phyloP scores from a whole-genome alignment of 2,113 vertebrate species.

The Calidris pugnax region DNA sequence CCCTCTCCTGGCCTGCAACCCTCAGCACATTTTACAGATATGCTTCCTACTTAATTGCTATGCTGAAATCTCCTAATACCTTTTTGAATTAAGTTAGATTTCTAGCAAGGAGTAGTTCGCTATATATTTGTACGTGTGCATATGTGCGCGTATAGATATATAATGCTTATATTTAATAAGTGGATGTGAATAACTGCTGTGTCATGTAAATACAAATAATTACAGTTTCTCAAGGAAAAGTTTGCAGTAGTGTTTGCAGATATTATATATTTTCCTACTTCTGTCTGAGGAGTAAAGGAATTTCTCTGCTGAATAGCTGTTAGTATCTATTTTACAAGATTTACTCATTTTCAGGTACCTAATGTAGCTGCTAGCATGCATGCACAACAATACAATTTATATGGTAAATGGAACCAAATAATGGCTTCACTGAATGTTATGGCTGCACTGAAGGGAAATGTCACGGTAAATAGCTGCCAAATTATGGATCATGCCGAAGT shows the following conservation, averaged over 20 bases:
- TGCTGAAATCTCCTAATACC: constrained; percentile 43
- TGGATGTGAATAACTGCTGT: not conserved
- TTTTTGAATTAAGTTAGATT: constrained; percentile 49
- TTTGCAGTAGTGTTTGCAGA: constrained; percentile 39
- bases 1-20: constrained; percentile 32
- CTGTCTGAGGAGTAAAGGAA: constrained; percentile 60
- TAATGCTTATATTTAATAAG: not conserved
- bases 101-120: not conserved
- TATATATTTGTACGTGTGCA: fast-evolving
- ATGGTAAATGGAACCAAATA: constrained; percentile 88
- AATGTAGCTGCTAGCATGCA: constrained; percentile 83
- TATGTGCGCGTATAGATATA: not conserved
- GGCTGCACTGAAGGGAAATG: constrained; percentile 85
- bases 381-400: constrained; percentile 88
- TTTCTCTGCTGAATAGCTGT: constrained; percentile 70
- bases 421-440: constrained; percentile 86
- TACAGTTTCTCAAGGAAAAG: constrained; percentile 53
- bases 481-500: constrained; percentile 86
- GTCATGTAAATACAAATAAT: constrained; percentile 55
- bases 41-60: constrained; percentile 1
- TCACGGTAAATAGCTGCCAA: constrained; percentile 88
- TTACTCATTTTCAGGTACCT: constrained; percentile 84
- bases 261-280: constrained; percentile 44
- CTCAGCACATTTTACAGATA: constrained; percentile 46
- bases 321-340: constrained; percentile 84